Evolutionary conservation across 2,113 vertebrate genomes (phyloP), one percentile per base, ranked within the genome.

Genomic region (Columba livia): DNA sequence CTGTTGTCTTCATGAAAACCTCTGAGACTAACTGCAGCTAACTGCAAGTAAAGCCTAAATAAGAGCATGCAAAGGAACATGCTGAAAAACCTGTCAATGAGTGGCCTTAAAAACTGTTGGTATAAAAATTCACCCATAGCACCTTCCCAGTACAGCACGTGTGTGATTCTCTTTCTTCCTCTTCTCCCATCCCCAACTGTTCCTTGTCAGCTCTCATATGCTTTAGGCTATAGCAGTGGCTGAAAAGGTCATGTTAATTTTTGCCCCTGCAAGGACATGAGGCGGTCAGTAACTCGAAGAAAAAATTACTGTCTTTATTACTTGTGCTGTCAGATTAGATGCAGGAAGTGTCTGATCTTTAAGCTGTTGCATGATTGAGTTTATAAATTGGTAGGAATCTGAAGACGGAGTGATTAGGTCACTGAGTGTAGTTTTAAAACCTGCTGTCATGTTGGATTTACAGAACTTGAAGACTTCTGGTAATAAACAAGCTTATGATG

Each of bases 391-490:
- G 29, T 75, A 78, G 36, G 86, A 86, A 28, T 72, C 85, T 47
- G 91, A 80, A 96, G 78, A 53, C 28, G 15, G 40, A 80, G n/a
- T 74, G 79, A 93, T 73, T 89, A 93, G 93, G 89, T 90, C 87
- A 70, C 44, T 75, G 69, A 65, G n/a, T 71, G 50, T 91, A 92
- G 79, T 65, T 96, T 92, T 91, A 86, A 93, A 94, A 93, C 47
- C 50, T 60, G 23, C 85, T 96, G 89, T 91, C 73, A 44, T n/a
- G 65, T 89, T 94, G 72, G 34, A 92, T 96, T 96, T 97, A 66
- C 48, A 62, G 70, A 71, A 91, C 26, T 79, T 77, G 47, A 87
- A 64, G 67, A 73, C 51, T 93, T 84, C 61, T 88, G 56, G 19
- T 91, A 81, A 85, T 92, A 89, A 95, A 86, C 83, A 93, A 79